A percentile compares a stretch with the other conserved stretches of the same genome.
phyloP scores from a whole-genome alignment of 2,113 vertebrate species.

The Bubo blakistoni region DNA sequence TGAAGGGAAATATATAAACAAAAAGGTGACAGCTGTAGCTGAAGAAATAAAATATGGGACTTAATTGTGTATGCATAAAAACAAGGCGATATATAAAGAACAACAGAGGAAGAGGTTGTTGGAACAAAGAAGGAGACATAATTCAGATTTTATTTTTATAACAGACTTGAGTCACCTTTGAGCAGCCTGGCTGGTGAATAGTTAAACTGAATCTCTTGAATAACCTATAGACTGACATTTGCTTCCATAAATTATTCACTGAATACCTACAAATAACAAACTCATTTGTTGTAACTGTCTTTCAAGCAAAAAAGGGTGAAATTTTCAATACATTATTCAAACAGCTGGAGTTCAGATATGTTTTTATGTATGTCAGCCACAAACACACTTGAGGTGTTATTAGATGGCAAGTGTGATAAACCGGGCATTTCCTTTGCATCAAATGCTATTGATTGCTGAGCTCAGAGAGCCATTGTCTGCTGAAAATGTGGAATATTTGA shows the following conservation, averaged over 20 bases:
- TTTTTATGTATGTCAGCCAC: conserved; percentile 11
- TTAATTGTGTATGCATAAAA: neutral
- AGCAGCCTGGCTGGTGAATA: neutral
- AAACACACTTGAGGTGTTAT: conserved; percentile 45
- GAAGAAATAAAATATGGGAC: neutral
- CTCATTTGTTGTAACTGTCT: neutral
- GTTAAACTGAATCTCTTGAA: conserved; percentile 22
- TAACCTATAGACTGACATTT: conserved; percentile 20
- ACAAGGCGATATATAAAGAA: neutral
- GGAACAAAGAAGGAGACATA: neutral
- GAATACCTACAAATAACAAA: conserved; percentile 30
- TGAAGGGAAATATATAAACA: neutral
- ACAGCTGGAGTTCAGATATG: neutral
- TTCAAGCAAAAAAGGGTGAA: neutral
- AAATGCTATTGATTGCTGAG: conserved; percentile 57
- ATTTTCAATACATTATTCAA: conserved; percentile 29
- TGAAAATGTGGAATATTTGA: conserved; percentile 48
- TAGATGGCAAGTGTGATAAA: conserved; percentile 41
- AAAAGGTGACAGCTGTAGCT: neutral
- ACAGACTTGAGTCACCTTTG: neutral
- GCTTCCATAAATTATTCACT: conserved; percentile 59
- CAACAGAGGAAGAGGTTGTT: neutral
- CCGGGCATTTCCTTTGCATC: conserved; percentile 51
- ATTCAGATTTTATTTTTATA: neutral
- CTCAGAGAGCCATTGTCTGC: conserved; percentile 45